Percentiles rank a stretch among this genome's conserved stretches.
Evolutionary conservation across 1,140 invertebrate genomes (phyloP).

Genomic region (Papilio aristodemus): DNA sequence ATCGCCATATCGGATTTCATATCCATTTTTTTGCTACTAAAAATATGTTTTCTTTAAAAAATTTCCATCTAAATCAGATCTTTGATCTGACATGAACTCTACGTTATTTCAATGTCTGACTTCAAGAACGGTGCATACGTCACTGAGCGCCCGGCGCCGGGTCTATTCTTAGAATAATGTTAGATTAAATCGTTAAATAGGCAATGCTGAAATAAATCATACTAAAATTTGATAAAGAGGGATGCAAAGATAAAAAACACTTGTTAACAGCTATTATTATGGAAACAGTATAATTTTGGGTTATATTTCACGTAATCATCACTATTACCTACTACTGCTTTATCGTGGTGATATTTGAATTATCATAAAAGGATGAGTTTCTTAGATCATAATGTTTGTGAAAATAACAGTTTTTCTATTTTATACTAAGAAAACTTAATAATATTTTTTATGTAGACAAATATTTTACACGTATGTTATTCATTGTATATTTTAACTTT

Average conservation of each 20-base stretch:
- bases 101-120: constrained; percentile 26
- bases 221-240: background rate
- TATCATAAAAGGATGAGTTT: too few relatives aligned
- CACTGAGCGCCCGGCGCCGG: constrained; percentile 16
- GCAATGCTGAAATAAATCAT: background rate
- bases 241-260: background rate
- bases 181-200: constrained; percentile 15
- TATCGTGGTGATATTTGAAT: too few relatives aligned
- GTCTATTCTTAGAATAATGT: constrained; percentile 14
- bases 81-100: constrained; percentile 25
- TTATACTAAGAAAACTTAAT: too few relatives aligned
- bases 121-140: background rate
- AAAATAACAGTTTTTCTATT: too few relatives aligned
- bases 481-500: constrained; percentile 2
- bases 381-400: too few relatives aligned
- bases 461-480: background rate
- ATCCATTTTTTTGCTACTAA: background rate
- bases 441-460: background rate
- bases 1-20: too few relatives aligned
- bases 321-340: too few relatives aligned
- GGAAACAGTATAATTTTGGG: background rate
- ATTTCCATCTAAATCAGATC: constrained; percentile 24
- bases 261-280: background rate
- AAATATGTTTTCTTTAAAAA: constrained; percentile 4
- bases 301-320: too few relatives aligned